Base-by-base conservation (phyloP, 1,140 invertebrate species). In the Octopus sinensis region DNA sequence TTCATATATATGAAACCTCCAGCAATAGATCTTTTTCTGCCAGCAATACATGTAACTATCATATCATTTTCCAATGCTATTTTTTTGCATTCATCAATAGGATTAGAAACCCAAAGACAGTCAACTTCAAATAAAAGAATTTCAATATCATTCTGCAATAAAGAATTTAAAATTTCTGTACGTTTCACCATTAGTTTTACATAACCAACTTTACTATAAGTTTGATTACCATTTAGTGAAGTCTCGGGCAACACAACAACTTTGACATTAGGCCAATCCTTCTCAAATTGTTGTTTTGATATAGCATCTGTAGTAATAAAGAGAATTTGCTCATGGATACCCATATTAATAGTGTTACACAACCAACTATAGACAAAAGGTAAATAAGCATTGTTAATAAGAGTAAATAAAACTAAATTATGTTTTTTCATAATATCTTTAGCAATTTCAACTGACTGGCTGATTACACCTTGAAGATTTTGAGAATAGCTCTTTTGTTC, bases 71-170 rank as follows among this genome's bases (percentile, higher is more conserved):
- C 79, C 10, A 30, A 43, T 17, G n/a, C 43, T 52, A 80, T 6
- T n/a, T 71, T 80, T 23, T 82, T 76, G 43, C 86, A 78, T 17
- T 73, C 56, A 62, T 84, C 82, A 51, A 87, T 76, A 17, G 86
- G 85, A 76, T 87, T 84, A 71, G 79, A 76, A 13, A 88, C 43
- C 87, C 87, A 88, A 7, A 88, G 54, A 78, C 86, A 88, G 81
- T 88, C 87, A 23, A 88, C 87, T 80, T 88, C 87, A 83, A 88
- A 88, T 4, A 88, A 78, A 76, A 88, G 86, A 13, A 88, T 81
- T 79, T 83, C 82, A 51, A 88, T 79, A 23, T 85, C 54, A 53
- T 81, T 54, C 71, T 84, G 78, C 5, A 88, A 23, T 17, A 88
- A 78, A 12, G 80, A 75, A 30, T 84, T 51, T 4, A 88, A 53